Conservation (phyloP, 2,888 invertebrate species). For the Stegana nigrithorax region DNA sequence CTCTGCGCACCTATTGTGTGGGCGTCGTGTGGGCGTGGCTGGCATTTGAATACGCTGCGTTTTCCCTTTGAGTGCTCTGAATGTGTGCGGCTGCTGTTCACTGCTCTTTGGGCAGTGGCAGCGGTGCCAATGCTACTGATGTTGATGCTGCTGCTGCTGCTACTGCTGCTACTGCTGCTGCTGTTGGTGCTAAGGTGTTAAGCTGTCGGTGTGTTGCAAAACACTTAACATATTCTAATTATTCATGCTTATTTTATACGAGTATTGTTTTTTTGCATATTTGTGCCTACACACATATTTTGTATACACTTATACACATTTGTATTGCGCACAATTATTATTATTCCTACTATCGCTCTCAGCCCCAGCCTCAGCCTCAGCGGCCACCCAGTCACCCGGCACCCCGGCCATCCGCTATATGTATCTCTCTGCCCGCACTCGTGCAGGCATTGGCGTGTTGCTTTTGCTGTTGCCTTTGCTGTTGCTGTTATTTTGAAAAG, state of each 20-base stretch:
- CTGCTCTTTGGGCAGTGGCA: not conserved
- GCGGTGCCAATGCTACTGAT: not conserved
- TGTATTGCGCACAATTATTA: constrained; percentile 7
- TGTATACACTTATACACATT: not conserved
- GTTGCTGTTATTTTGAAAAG: not conserved
- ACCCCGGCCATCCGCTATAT: no score
- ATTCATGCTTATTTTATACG: constrained; percentile 65
- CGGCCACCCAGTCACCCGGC: no score
- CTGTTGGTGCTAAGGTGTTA: not conserved
- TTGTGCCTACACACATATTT: not conserved
- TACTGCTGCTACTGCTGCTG: not conserved
- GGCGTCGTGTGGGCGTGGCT: constrained; percentile 9
- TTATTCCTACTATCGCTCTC: not conserved
- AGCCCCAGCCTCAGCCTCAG: no score
- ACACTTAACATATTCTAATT: constrained; percentile 67
- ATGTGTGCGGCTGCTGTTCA: not conserved
- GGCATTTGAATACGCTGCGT: not conserved
- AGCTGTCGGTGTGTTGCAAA: constrained; percentile 31
- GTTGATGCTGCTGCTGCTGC: not conserved
- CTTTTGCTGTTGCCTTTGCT: not conserved
- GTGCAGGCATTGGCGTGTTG: no score
- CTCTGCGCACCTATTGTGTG: constrained; percentile 6
- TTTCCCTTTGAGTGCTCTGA: not conserved
- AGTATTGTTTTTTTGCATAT: constrained; percentile 50
- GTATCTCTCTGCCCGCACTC: no score